These are phyloP conservation scores for Strongylocentrotus purpuratus DNA, from an alignment of 35 echinoderm and acorn worm genomes.

Conservation along the genomic window DNA sequence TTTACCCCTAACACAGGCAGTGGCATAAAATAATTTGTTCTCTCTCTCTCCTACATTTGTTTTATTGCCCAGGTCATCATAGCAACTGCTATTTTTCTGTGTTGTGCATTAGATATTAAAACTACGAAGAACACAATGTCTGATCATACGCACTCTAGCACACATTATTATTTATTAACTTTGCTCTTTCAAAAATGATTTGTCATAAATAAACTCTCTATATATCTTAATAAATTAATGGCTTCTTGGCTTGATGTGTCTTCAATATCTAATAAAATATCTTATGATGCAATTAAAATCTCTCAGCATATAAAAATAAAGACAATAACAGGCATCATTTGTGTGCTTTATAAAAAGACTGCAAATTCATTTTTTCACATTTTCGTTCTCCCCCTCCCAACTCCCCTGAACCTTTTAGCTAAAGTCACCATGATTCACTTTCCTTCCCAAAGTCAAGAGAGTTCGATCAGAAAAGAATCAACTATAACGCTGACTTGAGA, in stretches of 20 bases:
- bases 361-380: neutral
- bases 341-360: slow-evolving; percentile 1
- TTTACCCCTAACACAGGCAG: too few species aligned
- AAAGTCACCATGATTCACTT: neutral
- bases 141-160: neutral
- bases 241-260: neutral
- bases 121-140: neutral
- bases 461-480: neutral
- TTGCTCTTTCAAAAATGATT: neutral
- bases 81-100: neutral
- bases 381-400: neutral
- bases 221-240: neutral
- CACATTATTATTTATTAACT: neutral
- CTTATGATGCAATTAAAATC: neutral
- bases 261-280: neutral
- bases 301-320: slow-evolving; percentile 1
- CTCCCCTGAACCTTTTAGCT: neutral
- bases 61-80: too few species aligned
- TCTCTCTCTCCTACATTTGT: too few species aligned
- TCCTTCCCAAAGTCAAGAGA: neutral
- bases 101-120: neutral
- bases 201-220: neutral
- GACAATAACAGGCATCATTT: neutral
- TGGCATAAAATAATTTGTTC: too few species aligned
- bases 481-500: neutral